A percentile compares a stretch with the other conserved stretches of the same genome.
phyloP scores from a whole-genome alignment of 2,113 vertebrate genomes.

The Heteronetta atricapilla region DNA sequence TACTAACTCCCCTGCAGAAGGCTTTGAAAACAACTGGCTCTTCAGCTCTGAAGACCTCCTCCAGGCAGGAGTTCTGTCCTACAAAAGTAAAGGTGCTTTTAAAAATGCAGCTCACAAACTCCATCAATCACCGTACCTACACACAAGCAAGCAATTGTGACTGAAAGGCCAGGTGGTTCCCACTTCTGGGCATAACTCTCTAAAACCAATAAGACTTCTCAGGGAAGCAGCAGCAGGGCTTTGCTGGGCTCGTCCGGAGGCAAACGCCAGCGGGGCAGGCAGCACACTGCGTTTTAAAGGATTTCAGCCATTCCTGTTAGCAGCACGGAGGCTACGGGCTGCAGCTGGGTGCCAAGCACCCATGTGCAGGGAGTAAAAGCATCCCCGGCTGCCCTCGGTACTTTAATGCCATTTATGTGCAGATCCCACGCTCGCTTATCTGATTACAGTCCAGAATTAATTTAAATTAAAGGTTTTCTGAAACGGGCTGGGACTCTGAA shows the following conservation, averaged over 20 bases:
- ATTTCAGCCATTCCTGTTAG: rapidly evolving
- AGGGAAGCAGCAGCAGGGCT: rapidly evolving
- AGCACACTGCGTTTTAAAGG: neutral
- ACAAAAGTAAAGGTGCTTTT: neutral
- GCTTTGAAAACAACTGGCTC: neutral
- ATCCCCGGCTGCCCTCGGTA: neutral
- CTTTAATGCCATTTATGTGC: neutral
- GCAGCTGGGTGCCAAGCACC: neutral
- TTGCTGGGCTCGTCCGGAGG: too few species aligned
- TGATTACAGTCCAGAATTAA: neutral
- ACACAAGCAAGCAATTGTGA: rapidly evolving
- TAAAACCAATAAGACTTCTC: neutral
- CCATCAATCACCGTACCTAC: rapidly evolving
- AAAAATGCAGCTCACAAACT: neutral
- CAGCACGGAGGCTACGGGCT: neutral
- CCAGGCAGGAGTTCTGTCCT: neutral
- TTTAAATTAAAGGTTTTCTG: neutral
- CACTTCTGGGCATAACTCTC: neutral
- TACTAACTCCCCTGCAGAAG: neutral
- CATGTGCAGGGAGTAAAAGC: rapidly evolving
- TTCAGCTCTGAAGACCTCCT: neutral
- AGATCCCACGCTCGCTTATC: rapidly evolving
- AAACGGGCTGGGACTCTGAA: neutral
- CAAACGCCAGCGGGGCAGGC: rapidly evolving
- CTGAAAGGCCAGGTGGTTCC: neutral